phyloP scores from a whole-genome alignment of 2,888 invertebrate species.

The Cheilosia vulpina region DNA sequence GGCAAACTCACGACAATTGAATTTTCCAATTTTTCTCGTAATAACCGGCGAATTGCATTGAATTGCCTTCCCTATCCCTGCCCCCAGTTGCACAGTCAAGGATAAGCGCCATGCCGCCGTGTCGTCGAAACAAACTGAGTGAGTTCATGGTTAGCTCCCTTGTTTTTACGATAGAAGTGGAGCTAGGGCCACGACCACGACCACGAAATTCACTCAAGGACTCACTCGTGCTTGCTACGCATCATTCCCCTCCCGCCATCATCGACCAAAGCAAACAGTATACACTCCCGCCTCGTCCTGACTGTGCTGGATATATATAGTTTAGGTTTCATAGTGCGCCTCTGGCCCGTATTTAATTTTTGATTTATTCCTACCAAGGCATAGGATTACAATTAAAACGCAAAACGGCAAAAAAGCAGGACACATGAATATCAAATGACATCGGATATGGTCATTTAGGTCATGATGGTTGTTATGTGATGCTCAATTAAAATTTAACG shows the following conservation, averaged over 20 bases:
- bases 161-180: neutral
- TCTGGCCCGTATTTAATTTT: conserved; percentile 65
- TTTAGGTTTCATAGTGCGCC: conserved; percentile 34
- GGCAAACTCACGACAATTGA: conserved; percentile 73
- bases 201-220: conserved; percentile 38
- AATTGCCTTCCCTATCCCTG: conserved; percentile 23
- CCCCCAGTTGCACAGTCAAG: conserved; percentile 1
- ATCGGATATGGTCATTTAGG: conserved; percentile 74
- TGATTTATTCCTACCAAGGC: conserved; percentile 63
- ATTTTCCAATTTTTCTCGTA: conserved; percentile 60
- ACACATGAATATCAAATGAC: conserved; percentile 73
- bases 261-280: neutral
- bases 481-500: conserved; percentile 75
- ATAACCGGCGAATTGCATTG: conserved; percentile 51
- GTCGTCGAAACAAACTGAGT: conserved; percentile 14
- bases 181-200: neutral
- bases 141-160: conserved; percentile 9
- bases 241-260: conserved; percentile 1
- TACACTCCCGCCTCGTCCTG: neutral
- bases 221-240: conserved; percentile 23
- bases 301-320: neutral
- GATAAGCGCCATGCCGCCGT: neutral
- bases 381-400: conserved; percentile 74
- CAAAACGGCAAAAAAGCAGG: conserved; percentile 48
- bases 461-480: conserved; percentile 76